Evolutionary conservation across 2,888 invertebrate species (phyloP), one percentile per base, ranked within the genome.

Genomic region (Hirtodrosophila cameraria): DNA sequence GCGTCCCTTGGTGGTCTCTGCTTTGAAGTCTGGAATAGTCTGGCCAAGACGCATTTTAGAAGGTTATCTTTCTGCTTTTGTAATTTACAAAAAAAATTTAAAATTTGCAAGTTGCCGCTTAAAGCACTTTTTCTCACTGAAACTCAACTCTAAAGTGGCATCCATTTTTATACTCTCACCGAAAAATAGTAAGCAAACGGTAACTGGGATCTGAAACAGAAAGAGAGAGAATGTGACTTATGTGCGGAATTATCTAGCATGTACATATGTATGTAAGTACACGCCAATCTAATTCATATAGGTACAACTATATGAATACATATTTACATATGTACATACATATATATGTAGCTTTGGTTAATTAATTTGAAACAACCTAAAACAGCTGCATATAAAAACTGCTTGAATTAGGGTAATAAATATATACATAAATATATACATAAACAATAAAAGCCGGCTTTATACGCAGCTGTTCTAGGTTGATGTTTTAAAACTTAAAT

Each of bases 1-100:
- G 3, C 92, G 92, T 1, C 96, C 96, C 66, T 93, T 91, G 15
- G 95, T 95, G 16, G 95, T 93, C 4, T 94, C 92, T 11, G 94
- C 95, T 48, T 92, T 92, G 88, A 97, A 96, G 91, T 97, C 94
- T 2, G 96, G 96, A 71, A 97, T 92, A 20, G 92, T 92, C 42
- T 95, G 93, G 74, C 96, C 96, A 55, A 97, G 91, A 88, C 94
- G 93, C 92, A 95, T 93, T 72, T 88, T 91, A 53, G 20, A 35
- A 3, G 46, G 42, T 36, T 31, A 33, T 7, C 23, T 23, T 35
- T 41, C 31, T 12, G 8, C 1, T 35, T 43, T 54, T 8, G 13
- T 41, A 12, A 39, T 12, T 43, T 8, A 12, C 13, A 2, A 35
- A 8, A 23, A 5, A 23, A 33, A 7, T 2, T 27, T 2, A 23